Conservation (phyloP, 1,140 invertebrate genomes). For the Telenomus remus region DNA sequence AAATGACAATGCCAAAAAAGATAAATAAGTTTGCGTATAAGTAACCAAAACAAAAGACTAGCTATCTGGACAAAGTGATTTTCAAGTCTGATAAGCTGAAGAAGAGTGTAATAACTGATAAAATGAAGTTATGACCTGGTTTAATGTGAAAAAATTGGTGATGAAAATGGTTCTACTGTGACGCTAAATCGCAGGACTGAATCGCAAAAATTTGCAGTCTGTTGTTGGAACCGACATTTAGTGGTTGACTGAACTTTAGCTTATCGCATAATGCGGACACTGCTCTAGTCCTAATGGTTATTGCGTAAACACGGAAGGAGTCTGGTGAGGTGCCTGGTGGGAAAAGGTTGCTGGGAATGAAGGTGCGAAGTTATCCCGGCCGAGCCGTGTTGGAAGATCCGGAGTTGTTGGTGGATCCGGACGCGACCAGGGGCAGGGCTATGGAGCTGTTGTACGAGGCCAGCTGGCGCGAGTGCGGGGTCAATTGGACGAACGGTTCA, state of each 20-base stretch:
- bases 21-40: no score
- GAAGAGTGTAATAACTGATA: no score
- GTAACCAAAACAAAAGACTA: no score
- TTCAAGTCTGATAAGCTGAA: no score
- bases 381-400: conserved; percentile 80
- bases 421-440: conserved; percentile 77
- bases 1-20: no score
- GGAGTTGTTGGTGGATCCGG: conserved; percentile 78
- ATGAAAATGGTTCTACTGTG: no score
- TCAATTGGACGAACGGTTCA: conserved; percentile 63
- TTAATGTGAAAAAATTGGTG: no score
- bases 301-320: conserved; percentile 44
- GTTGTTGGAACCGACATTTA: no score
- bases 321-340: conserved; percentile 18
- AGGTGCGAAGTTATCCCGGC: conserved; percentile 88
- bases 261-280: conserved; percentile 13
- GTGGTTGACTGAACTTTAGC: not conserved
- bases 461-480: conserved; percentile 82
- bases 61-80: no score
- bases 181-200: no score
- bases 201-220: no score
- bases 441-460: conserved; percentile 88
- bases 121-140: conserved; percentile 9
- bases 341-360: conserved; percentile 77
- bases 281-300: conserved; percentile 25